Percentiles rank a stretch among this genome's conserved stretches.
Evolutionary conservation across 2,888 invertebrate species (phyloP).

Genomic region (Drosophila anomalipes): DNA sequence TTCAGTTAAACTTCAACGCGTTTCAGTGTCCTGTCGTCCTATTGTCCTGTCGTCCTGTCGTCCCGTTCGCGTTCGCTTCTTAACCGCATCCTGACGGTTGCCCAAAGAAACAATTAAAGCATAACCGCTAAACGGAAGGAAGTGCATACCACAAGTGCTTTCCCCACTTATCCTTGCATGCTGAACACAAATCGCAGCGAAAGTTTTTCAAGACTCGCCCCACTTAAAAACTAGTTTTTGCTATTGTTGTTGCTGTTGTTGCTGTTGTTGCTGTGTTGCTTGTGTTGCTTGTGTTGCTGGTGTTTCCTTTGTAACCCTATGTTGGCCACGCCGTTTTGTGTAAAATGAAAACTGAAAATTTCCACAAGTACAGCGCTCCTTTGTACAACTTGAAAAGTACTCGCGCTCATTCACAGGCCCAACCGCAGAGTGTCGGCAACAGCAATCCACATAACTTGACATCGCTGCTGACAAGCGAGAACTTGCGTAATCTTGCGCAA

Average conservation of each 20-base stretch:
- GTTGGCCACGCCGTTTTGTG: constrained; percentile 37
- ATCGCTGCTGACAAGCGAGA: constrained; percentile 67
- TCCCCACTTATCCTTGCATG: constrained; percentile 59
- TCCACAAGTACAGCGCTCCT: constrained; percentile 77
- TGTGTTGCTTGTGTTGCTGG: constrained; percentile 1
- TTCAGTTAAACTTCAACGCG: constrained; percentile 74
- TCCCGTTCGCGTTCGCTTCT: constrained; percentile 17
- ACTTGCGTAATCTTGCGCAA: constrained; percentile 62
- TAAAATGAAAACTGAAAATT: constrained; percentile 85
- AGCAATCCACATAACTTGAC: constrained; percentile 42
- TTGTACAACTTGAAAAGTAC: constrained; percentile 80
- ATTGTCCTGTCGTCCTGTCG: constrained; percentile 39
- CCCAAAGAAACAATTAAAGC: constrained; percentile 75
- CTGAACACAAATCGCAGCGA: constrained; percentile 47
- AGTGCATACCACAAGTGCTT: constrained; percentile 72
- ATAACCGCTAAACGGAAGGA: constrained; percentile 72
- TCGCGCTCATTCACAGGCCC: constrained; percentile 73
- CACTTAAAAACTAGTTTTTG: constrained; percentile 36
- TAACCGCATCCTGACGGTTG: constrained; percentile 39
- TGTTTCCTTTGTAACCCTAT: constrained; percentile 31
- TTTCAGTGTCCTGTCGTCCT: constrained; percentile 57
- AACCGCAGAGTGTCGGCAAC: constrained; percentile 63
- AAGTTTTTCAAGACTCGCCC: constrained; percentile 55
- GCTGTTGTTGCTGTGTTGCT: background rate
- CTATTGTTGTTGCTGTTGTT: background rate